A percentile compares a stretch with the other conserved stretches of the same genome.
These are phyloP conservation scores for Leptinotarsa juncta DNA, from an alignment of 2,888 invertebrate species.

Conservation along the genomic window DNA sequence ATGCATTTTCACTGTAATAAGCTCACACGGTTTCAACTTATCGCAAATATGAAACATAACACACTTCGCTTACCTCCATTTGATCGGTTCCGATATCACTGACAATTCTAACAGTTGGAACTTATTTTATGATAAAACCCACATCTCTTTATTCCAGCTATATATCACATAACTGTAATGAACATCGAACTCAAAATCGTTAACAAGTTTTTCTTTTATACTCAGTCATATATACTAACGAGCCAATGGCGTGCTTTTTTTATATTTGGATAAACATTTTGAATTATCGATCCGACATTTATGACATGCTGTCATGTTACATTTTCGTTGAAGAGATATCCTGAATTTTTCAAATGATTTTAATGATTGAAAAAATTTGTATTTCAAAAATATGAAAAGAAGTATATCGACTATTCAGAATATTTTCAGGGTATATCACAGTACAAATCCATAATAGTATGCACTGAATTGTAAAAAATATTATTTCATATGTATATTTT, in stretches of 20 bases:
- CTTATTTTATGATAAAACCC: conserved; percentile 29
- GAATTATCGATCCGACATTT: no score
- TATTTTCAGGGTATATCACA: no score
- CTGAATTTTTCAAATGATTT: no score
- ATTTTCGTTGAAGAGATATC: no score
- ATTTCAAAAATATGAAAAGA: no score
- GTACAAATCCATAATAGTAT: no score
- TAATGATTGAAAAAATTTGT: no score
- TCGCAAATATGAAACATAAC: neutral
- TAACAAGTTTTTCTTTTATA: neutral
- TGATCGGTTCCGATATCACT: neutral
- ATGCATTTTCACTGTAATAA: neutral
- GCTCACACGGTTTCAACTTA: neutral
- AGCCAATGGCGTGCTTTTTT: neutral
- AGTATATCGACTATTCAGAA: no score
- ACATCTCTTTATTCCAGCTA: conserved; percentile 2
- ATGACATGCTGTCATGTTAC: no score
- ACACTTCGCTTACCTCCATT: neutral
- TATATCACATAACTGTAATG: conserved; percentile 29
- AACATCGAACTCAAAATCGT: conserved; percentile 12
- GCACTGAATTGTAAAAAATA: no score
- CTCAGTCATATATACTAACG: neutral
- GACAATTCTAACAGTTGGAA: conserved; percentile 15
- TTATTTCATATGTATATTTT: no score
- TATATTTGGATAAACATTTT: neutral